A percentile compares a stretch with the other conserved stretches of the same genome.
These are phyloP conservation scores for Cinclus cinclus DNA, from an alignment of 2,113 vertebrate species.

Conservation along the genomic window DNA sequence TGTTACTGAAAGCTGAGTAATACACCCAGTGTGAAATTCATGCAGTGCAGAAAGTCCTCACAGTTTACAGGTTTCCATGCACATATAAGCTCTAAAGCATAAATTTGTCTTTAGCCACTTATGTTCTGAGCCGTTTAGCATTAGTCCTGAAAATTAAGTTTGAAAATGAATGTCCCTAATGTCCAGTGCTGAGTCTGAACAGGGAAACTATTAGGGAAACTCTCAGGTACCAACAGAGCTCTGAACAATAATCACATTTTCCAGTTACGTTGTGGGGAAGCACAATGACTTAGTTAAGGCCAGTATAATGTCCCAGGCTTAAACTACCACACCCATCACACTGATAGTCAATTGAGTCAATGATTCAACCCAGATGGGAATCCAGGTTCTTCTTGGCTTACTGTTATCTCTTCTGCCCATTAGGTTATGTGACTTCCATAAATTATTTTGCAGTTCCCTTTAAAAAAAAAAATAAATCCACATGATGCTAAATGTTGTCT, in stretches of 20 bases:
- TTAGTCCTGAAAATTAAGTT: neutral
- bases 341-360: neutral
- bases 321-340: slow-evolving; percentile 22
- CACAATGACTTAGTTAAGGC: neutral
- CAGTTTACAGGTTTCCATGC: neutral
- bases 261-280: neutral
- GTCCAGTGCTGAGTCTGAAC: neutral
- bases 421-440: slow-evolving; percentile 16
- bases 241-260: slow-evolving; percentile 14
- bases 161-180: neutral
- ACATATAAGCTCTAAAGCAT: neutral
- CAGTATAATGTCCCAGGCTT: neutral
- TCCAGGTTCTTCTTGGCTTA: slow-evolving; percentile 37
- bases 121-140: neutral
- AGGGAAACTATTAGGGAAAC: neutral
- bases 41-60: neutral
- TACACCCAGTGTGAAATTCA: neutral
- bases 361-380: slow-evolving; percentile 33
- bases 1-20: slow-evolving; percentile 20
- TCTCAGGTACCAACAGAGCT: neutral
- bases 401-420: slow-evolving; percentile 39
- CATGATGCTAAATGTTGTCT: slow-evolving; percentile 36
- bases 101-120: neutral
- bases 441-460: slow-evolving; percentile 29
- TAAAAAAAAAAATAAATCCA: slow-evolving; percentile 51